A percentile compares a stretch with the other conserved stretches of the same genome.
These are phyloP conservation scores for Cranoglanis bouderius DNA, from an alignment of 2,113 vertebrate genomes.

Conservation along the genomic window DNA sequence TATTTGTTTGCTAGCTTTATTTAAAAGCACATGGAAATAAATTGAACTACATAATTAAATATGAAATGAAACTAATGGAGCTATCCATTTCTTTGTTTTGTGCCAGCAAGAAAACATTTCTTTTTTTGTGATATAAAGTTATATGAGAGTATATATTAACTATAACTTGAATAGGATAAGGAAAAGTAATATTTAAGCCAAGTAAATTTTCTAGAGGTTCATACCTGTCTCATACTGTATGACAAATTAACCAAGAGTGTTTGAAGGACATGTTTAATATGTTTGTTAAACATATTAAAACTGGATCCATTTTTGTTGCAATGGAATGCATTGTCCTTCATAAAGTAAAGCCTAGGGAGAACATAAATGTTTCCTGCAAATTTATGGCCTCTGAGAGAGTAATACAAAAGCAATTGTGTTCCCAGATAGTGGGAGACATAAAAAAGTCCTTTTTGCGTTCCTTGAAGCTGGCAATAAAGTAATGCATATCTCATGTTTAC, in stretches of 20 bases:
- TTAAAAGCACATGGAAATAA: neutral
- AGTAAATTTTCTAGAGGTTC: neutral
- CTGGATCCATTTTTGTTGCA: neutral
- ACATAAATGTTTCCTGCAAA: constrained; percentile 70
- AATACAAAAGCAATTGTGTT: constrained; percentile 78
- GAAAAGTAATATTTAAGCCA: neutral
- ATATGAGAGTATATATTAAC: neutral
- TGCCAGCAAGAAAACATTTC: neutral
- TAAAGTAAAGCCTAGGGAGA: constrained; percentile 61
- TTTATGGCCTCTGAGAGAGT: constrained; percentile 72
- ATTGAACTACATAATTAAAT: neutral
- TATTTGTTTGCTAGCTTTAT: neutral
- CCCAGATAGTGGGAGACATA: constrained; percentile 72
- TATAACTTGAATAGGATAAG: neutral
- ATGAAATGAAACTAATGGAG: constrained; percentile 1
- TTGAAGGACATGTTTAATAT: neutral
- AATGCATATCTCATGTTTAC: constrained; percentile 71
- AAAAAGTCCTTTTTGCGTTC: constrained; percentile 65
- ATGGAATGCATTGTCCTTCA: constrained; percentile 48
- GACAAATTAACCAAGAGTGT: neutral
- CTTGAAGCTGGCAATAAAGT: constrained; percentile 69
- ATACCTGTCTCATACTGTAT: neutral
- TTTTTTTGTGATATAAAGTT: neutral
- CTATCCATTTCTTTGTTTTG: neutral
- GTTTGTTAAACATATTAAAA: neutral